phyloP scores from a whole-genome alignment of 2,888 invertebrate genomes.

The Isoperla grammatica region DNA sequence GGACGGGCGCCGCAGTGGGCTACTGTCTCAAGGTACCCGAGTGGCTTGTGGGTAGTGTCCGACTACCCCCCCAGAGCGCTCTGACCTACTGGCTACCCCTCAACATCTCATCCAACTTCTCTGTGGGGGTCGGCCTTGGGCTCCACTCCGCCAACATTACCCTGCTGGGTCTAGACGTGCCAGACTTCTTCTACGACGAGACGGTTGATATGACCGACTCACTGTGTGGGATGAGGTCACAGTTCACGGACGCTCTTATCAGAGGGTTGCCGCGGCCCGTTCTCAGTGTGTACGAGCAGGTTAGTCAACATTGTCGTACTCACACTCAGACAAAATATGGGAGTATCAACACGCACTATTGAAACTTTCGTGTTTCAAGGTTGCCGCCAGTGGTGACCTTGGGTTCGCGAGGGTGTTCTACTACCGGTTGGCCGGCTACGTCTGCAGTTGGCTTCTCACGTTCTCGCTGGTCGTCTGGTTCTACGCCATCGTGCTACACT shows the following conservation, averaged over 20 bases:
- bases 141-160: slow-evolving; percentile 21
- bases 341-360: too few relatives aligned
- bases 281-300: slow-evolving; percentile 8
- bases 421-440: slow-evolving; percentile 17
- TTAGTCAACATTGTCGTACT: neutral
- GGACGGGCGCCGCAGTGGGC: slow-evolving; percentile 14
- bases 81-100: slow-evolving; percentile 17
- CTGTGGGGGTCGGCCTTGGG: slow-evolving; percentile 21
- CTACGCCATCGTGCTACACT: neutral
- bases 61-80: neutral
- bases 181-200: slow-evolving; percentile 10
- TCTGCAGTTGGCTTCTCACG: slow-evolving; percentile 12
- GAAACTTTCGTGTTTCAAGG: neutral
- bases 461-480: slow-evolving; percentile 10
- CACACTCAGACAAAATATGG: too few relatives aligned
- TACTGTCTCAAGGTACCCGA: slow-evolving; percentile 24
- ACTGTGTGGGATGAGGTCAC: neutral
- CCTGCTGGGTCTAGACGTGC: neutral
- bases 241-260: slow-evolving; percentile 3
- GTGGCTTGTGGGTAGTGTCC: slow-evolving; percentile 20
- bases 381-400: neutral
- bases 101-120: slow-evolving; percentile 4
- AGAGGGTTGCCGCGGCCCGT: slow-evolving; percentile 1
- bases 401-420: slow-evolving; percentile 19
- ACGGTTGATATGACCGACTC: slow-evolving; percentile 5